Base-by-base conservation (phyloP, 64 coral and sea anemone genomes). In the Hydrozoanthus tunicans region DNA sequence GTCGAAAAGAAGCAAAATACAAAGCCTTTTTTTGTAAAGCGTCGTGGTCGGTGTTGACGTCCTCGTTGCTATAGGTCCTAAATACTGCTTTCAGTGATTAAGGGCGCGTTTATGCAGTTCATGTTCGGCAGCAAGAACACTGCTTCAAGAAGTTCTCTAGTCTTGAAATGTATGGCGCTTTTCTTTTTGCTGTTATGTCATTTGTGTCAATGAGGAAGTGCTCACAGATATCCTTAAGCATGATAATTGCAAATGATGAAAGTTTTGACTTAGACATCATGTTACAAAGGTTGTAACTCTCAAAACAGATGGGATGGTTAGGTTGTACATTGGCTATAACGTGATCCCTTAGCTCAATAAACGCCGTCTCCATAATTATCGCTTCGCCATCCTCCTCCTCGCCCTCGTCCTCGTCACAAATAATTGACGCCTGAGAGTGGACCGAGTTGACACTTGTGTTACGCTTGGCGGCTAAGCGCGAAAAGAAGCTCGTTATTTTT, bases 241-340 rank as follows among this genome's bases (percentile, higher is more conserved):
- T 80, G 10, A 8, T 72, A 51, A 93, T 81, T 68, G 89, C 65
- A 27, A 90, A 94, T 15, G 64, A 82, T 70, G 86, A 83, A 20
- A 94, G 79, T 70, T 94, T 94, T 7, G 69, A 76, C 23, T 61
- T 63, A 64, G 24, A 76, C 51, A 75, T 74, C 57, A 90, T 32
- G 53, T 91, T 66, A 77, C 88, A 94, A 32, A 91, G 70, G 91
- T 94, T 86, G 78, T 85, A 82, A 51, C 61, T 91, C 6, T 90
- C 85, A 53, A 82, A 82, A 56, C 86, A 62, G 56, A 93, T 90
- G 56, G 92, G 92, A 81, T 93, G 77, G 53, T 71, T 81, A 26
- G 78, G 86, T 51, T 66, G 58, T 23, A 94, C 68, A 79, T 58
- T 70, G 52, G 9, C 64, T 51, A 71, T 56, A 27, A 70, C 84